Evolutionary conservation across 2,113 vertebrate genomes (phyloP).

Genomic region (Trogon surrucura): DNA sequence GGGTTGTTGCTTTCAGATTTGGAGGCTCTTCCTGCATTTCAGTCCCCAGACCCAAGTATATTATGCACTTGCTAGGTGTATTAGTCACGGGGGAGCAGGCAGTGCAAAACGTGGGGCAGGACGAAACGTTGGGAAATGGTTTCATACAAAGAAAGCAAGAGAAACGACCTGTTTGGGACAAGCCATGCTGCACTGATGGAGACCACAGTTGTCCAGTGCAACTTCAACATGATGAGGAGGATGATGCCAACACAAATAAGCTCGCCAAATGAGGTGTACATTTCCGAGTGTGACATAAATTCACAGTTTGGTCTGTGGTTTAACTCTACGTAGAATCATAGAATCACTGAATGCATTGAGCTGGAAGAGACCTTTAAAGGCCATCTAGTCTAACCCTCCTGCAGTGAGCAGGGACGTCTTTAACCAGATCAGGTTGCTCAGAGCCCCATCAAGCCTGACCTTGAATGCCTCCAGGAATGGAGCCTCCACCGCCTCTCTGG

Average conservation of each 20-base stretch:
- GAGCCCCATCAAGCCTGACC: too few relatives aligned
- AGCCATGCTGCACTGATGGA: not conserved
- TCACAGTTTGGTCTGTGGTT: not conserved
- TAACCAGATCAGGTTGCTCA: too few relatives aligned
- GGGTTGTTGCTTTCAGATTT: not conserved
- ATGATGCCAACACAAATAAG: not conserved
- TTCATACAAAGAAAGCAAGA: not conserved
- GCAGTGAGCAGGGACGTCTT: too few relatives aligned
- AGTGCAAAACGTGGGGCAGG: not conserved
- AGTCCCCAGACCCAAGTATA: not conserved
- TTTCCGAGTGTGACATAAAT: not conserved
- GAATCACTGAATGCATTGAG: too few relatives aligned
- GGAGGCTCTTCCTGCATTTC: not conserved
- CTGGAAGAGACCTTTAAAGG: too few relatives aligned
- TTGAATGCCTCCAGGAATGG: too few relatives aligned
- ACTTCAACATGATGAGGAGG: not conserved
- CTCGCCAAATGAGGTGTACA: not conserved
- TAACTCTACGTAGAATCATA: not conserved
- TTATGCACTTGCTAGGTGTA: not conserved
- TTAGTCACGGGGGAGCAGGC: not conserved
- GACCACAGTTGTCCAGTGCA: not conserved
- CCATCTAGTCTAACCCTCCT: too few relatives aligned
- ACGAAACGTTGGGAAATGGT: fast-evolving
- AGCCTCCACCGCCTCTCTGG: too few relatives aligned
- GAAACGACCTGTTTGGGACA: not conserved